phyloP scores from a whole-genome alignment of 2,888 invertebrate genomes.

The Apamea monoglypha region DNA sequence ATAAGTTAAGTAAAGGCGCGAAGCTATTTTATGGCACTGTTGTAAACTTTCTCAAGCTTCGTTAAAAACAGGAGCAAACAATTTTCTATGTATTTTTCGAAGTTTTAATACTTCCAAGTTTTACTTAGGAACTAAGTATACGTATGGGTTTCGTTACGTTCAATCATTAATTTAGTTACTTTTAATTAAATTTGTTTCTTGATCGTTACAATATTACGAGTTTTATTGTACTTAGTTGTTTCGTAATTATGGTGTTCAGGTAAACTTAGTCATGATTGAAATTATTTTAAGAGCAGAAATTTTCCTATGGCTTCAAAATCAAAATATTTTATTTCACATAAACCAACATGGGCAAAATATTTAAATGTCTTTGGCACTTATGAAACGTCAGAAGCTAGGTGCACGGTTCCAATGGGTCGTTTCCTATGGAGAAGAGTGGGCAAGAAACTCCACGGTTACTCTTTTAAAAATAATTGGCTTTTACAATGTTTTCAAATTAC shows the following conservation, averaged over 20 bases:
- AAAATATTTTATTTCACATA: too few relatives aligned
- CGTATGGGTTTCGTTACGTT: constrained; percentile 14
- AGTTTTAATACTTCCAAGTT: constrained; percentile 28
- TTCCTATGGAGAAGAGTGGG: too few relatives aligned
- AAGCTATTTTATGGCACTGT: not conserved
- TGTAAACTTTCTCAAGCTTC: not conserved
- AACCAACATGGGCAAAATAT: too few relatives aligned
- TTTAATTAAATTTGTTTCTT: constrained; percentile 54
- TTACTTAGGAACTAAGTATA: not conserved
- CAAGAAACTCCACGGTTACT: too few relatives aligned
- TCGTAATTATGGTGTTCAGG: constrained; percentile 12
- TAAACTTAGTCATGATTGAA: constrained; percentile 32
- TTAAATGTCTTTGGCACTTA: too few relatives aligned
- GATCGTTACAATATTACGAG: constrained; percentile 31
- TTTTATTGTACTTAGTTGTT: constrained; percentile 52
- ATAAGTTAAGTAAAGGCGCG: not conserved
- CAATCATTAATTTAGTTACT: constrained; percentile 49
- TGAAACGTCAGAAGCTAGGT: too few relatives aligned
- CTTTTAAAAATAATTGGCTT: too few relatives aligned
- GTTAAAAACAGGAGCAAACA: constrained; percentile 6
- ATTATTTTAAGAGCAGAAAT: constrained; percentile 4
- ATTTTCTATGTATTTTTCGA: constrained; percentile 21
- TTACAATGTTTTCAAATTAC: too few relatives aligned
- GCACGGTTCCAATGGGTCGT: too few relatives aligned
- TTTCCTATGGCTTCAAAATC: constrained; percentile 9